phyloP scores from a whole-genome alignment of 2,888 invertebrate genomes.

The Teleiodes luculella region DNA sequence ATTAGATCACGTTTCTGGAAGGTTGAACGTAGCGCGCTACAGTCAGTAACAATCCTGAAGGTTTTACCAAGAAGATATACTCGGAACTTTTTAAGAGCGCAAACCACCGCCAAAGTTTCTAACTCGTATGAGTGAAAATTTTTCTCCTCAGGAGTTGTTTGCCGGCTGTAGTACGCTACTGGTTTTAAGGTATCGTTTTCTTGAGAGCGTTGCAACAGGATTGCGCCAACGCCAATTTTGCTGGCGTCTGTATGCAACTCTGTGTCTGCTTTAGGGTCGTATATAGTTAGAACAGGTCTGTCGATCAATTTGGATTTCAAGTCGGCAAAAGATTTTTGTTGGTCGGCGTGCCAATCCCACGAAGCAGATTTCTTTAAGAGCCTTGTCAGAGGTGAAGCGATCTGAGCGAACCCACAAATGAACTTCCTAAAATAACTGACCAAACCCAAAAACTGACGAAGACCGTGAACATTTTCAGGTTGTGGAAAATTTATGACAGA shows the following conservation, averaged over 20 bases:
- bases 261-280: slow-evolving; percentile 27
- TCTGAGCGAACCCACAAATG: slow-evolving; percentile 24
- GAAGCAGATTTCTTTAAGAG: slow-evolving; percentile 14
- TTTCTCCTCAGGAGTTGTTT: slow-evolving; percentile 15
- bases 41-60: no score
- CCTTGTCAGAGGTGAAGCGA: slow-evolving; percentile 25
- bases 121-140: slow-evolving; percentile 19
- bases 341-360: slow-evolving; percentile 23
- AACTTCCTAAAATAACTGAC: slow-evolving; percentile 33
- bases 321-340: slow-evolving; percentile 16
- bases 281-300: slow-evolving; percentile 33
- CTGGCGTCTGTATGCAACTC: slow-evolving; percentile 18
- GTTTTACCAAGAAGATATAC: no score
- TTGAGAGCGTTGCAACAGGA: slow-evolving; percentile 7
- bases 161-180: slow-evolving; percentile 16
- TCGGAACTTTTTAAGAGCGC: no score
- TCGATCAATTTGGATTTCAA: slow-evolving; percentile 20
- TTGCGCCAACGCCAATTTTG: slow-evolving; percentile 16
- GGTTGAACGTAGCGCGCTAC: no score
- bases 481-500: slow-evolving; percentile 32
- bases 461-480: slow-evolving; percentile 31
- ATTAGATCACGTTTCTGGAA: no score
- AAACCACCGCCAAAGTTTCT: no score
- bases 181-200: neutral
- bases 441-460: slow-evolving; percentile 37